These are phyloP conservation scores for Campoplex capitator DNA, from an alignment of 2,888 invertebrate species.

Conservation along the genomic window DNA sequence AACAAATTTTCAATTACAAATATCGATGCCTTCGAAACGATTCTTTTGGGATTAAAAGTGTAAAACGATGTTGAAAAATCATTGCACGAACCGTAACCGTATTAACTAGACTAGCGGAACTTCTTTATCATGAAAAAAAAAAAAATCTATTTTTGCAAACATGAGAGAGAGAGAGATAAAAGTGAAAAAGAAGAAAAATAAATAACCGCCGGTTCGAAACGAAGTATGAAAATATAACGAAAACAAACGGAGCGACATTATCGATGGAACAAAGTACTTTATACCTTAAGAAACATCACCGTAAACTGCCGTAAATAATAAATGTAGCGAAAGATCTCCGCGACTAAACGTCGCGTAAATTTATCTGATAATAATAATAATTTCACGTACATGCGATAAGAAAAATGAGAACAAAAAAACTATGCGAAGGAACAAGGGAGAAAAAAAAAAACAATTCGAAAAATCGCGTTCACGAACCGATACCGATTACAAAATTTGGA, in stretches of 20 bases:
- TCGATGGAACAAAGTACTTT: conserved; percentile 59
- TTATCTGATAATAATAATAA: conserved; percentile 36
- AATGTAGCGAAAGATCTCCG: conserved; percentile 32
- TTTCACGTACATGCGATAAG: background rate
- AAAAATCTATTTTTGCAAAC: conserved; percentile 63
- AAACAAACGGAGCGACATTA: background rate
- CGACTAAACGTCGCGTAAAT: conserved; percentile 39
- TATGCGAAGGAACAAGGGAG: too few species aligned
- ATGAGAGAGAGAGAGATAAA: background rate
- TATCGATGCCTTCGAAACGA: background rate
- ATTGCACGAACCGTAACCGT: background rate
- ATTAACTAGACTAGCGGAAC: conserved; percentile 16
- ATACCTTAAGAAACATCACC: conserved; percentile 51
- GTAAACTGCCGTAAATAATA: conserved; percentile 61
- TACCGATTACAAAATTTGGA: background rate
- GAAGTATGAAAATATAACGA: background rate
- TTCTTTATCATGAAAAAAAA: conserved; percentile 4
- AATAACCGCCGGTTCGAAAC: background rate
- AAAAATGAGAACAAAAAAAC: background rate
- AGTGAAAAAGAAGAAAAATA: conserved; percentile 35
- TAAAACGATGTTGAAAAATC: conserved; percentile 40
- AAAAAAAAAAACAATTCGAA: conserved; percentile 13
- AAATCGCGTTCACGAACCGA: conserved; percentile 36
- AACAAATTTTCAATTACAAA: background rate
- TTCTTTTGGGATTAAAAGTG: background rate